Percentiles rank a stretch among this genome's conserved stretches.
Evolutionary conservation across 2,888 invertebrate species (phyloP).

Genomic region (Synanthedon andrenaeformis): DNA sequence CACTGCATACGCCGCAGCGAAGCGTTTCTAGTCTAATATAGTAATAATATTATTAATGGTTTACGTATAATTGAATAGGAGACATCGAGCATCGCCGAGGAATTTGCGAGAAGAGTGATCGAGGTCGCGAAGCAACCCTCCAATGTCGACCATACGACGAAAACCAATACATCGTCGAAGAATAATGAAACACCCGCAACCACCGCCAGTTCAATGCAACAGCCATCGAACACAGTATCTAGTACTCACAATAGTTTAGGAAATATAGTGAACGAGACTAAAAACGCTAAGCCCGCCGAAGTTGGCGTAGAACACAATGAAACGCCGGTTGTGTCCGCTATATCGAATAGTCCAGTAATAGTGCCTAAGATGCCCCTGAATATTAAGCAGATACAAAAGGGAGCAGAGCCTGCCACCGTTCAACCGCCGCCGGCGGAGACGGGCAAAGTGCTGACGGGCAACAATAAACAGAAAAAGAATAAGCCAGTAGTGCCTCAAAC

Average conservation of each 20-base stretch:
- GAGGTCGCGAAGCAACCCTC: slow-evolving; percentile 54
- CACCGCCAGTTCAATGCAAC: slow-evolving; percentile 35
- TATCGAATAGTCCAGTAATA: slow-evolving; percentile 76
- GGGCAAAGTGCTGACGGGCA: slow-evolving; percentile 40
- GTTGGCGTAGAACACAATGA: slow-evolving; percentile 44
- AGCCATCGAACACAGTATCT: slow-evolving; percentile 48
- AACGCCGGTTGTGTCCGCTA: slow-evolving; percentile 78
- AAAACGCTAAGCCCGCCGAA: slow-evolving; percentile 42
- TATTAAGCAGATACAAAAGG: slow-evolving; percentile 50
- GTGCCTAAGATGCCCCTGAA: slow-evolving; percentile 67
- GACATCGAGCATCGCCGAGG: slow-evolving; percentile 51
- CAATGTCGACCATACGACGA: slow-evolving; percentile 31
- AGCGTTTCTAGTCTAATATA: too few species aligned
- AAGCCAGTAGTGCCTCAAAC: slow-evolving; percentile 43
- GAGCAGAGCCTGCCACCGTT: slow-evolving; percentile 32
- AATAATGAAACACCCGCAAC: slow-evolving; percentile 33
- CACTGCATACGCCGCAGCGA: too few species aligned
- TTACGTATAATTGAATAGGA: slow-evolving; percentile 25
- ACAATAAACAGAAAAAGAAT: slow-evolving; percentile 43
- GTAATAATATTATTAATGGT: too few species aligned
- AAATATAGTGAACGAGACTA: slow-evolving; percentile 58
- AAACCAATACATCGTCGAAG: slow-evolving; percentile 35
- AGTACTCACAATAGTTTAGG: slow-evolving; percentile 35
- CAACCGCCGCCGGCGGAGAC: slow-evolving; percentile 43
- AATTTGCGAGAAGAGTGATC: slow-evolving; percentile 60